Conservation (phyloP, 1,140 invertebrate species). For the Aphelinus certus region DNA sequence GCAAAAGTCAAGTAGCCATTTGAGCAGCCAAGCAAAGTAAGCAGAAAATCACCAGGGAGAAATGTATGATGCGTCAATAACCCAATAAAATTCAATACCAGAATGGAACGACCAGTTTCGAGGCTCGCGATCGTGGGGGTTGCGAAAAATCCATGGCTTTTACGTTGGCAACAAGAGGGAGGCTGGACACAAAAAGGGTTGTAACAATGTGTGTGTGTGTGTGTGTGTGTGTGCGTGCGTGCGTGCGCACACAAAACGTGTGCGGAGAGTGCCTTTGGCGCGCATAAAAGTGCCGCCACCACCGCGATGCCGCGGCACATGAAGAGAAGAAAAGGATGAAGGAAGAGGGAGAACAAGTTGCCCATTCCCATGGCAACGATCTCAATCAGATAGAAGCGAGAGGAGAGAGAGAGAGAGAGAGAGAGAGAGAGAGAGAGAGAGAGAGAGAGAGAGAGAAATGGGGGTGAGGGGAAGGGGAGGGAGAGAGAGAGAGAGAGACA, state of each 20-base stretch:
- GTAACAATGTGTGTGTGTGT: background rate
- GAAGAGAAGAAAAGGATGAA: conserved; percentile 5
- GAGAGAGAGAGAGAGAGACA: conserved; percentile 47
- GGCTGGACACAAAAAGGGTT: conserved; percentile 1
- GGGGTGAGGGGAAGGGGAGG: conserved; percentile 44
- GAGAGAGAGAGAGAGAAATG: conserved; percentile 46
- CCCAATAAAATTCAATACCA: too few species aligned
- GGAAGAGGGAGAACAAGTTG: conserved; percentile 45
- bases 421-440: conserved; percentile 44
- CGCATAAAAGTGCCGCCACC: too few species aligned
- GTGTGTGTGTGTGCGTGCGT: background rate
- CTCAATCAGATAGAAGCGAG: conserved; percentile 61
- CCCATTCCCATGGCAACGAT: conserved; percentile 61
- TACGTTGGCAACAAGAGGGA: conserved; percentile 15
- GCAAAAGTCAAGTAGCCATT: too few species aligned
- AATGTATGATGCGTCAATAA: too few species aligned
- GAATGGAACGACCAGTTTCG: too few species aligned
- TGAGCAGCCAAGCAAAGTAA: too few species aligned
- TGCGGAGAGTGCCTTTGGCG: too few species aligned
- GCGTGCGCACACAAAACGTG: background rate
- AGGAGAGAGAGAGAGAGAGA: conserved; percentile 46
- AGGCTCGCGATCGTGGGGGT: background rate
- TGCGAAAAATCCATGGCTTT: conserved; percentile 24
- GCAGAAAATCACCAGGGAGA: too few species aligned
- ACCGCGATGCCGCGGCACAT: too few species aligned